Conservation (phyloP, 1,140 invertebrate species). For the Aricia agestis region DNA sequence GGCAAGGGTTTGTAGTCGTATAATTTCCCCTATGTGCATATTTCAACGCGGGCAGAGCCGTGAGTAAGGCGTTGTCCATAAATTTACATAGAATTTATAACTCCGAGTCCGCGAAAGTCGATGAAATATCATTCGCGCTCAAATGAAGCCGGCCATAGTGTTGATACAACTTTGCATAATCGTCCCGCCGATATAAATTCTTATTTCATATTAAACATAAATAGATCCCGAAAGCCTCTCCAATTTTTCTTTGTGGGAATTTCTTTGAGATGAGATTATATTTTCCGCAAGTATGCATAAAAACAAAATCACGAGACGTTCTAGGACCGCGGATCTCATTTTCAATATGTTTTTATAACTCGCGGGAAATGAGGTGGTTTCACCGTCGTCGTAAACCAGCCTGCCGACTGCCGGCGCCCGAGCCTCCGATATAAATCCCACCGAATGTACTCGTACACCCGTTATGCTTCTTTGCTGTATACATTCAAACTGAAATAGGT, state of each 20-base stretch:
- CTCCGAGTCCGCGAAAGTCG: not conserved
- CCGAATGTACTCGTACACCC: conserved; percentile 66
- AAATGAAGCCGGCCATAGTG: not conserved
- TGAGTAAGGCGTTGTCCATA: not conserved
- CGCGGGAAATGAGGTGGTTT: conserved; percentile 71
- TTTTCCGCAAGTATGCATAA: conserved; percentile 55
- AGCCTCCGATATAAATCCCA: conserved; percentile 68
- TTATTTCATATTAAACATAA: not conserved
- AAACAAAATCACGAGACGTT: conserved; percentile 72
- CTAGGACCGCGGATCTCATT: conserved; percentile 70
- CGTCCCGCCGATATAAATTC: not conserved
- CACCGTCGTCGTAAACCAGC: conserved; percentile 72
- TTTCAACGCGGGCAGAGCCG: not conserved
- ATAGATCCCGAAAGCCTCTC: conserved; percentile 29
- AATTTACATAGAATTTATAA: not conserved
- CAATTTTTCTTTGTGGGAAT: conserved; percentile 37
- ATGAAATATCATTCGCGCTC: not conserved
- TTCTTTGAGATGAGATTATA: conserved; percentile 58
- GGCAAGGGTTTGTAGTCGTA: no score
- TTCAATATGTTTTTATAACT: conserved; percentile 77
- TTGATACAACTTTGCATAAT: not conserved
- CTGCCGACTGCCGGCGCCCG: conserved; percentile 29
- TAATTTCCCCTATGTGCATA: not conserved
- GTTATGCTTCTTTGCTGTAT: not conserved
- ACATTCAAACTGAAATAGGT: not conserved